phyloP scores from a whole-genome alignment of 2,888 invertebrate genomes.

The Drosophila subsilvestris region DNA sequence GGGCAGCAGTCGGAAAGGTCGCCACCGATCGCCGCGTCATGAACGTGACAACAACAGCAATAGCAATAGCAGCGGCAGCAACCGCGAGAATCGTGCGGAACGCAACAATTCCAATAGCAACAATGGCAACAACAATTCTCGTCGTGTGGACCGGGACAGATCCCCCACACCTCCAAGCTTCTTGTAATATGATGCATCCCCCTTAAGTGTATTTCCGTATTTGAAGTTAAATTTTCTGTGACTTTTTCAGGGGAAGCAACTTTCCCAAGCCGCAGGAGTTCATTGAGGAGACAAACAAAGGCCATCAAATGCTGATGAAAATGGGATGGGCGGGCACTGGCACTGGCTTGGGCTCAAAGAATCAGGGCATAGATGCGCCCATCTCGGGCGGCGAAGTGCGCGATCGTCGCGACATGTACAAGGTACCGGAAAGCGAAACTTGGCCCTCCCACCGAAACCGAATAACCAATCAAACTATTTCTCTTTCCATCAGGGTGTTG shows the following conservation, averaged over 20 bases:
- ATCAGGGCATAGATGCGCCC: conserved; percentile 97
- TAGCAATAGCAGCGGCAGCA: conserved; percentile 83
- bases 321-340: conserved; percentile 98
- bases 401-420: conserved; percentile 96
- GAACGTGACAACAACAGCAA: conserved; percentile 73
- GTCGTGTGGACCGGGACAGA: conserved; percentile 85
- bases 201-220: not conserved
- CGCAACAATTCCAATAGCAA: conserved; percentile 80
- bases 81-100: conserved; percentile 72
- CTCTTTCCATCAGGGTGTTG: conserved; percentile 88
- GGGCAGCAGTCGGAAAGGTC: conserved; percentile 81
- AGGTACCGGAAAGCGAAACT: conserved; percentile 84
- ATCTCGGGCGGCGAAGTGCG: conserved; percentile 95
- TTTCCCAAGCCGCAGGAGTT: conserved; percentile 86
- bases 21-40: conserved; percentile 84
- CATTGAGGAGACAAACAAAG: conserved; percentile 95
- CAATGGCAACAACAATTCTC: conserved; percentile 78
- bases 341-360: conserved; percentile 95
- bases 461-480: not conserved
- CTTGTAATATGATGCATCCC: conserved; percentile 86
- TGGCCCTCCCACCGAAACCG: not conserved
- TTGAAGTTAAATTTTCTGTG: not conserved
- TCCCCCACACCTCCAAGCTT: conserved; percentile 89
- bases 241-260: conserved; percentile 79
- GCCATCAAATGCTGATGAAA: conserved; percentile 97